Evolutionary conservation across 2,113 vertebrate species (phyloP).

Genomic region (Megaptera novaeangliae): DNA sequence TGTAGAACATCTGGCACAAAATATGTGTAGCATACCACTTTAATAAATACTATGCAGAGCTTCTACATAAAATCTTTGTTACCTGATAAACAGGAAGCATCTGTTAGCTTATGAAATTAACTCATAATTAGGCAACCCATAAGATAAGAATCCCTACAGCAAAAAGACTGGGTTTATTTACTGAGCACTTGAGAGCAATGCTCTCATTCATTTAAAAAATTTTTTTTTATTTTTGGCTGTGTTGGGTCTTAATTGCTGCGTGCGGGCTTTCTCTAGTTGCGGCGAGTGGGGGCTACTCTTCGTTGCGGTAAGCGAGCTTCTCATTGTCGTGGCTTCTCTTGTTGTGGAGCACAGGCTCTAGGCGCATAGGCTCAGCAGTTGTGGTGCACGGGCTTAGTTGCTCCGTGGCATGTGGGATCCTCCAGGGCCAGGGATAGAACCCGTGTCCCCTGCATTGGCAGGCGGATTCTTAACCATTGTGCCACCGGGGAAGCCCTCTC

Average conservation of each 20-base stretch:
- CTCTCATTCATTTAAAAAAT: neutral
- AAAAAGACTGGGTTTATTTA: conserved; percentile 14
- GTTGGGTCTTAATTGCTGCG: too few relatives aligned
- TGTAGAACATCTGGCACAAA: conserved; percentile 31
- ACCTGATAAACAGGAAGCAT: neutral
- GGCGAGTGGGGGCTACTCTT: too few relatives aligned
- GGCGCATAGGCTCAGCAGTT: fast-evolving
- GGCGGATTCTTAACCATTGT: too few relatives aligned
- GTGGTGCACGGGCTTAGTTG: too few relatives aligned
- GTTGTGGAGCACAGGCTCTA: too few relatives aligned
- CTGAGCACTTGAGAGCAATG: neutral
- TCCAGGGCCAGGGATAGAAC: too few relatives aligned
- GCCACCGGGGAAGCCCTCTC: neutral
- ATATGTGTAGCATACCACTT: neutral
- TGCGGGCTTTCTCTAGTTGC: too few relatives aligned
- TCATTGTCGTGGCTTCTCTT: too few relatives aligned
- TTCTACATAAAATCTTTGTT: conserved; percentile 35
- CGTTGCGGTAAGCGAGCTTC: too few relatives aligned
- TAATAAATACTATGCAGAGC: neutral
- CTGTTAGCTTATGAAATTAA: neutral
- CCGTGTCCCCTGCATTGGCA: too few relatives aligned
- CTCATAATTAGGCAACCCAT: neutral
- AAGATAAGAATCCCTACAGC: neutral
- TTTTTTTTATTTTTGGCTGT: too few relatives aligned
- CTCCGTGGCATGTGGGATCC: too few relatives aligned